Evolutionary conservation across 2,797 vertebrate species (phyloP).

Genomic region (Cichlasoma orientale): DNA sequence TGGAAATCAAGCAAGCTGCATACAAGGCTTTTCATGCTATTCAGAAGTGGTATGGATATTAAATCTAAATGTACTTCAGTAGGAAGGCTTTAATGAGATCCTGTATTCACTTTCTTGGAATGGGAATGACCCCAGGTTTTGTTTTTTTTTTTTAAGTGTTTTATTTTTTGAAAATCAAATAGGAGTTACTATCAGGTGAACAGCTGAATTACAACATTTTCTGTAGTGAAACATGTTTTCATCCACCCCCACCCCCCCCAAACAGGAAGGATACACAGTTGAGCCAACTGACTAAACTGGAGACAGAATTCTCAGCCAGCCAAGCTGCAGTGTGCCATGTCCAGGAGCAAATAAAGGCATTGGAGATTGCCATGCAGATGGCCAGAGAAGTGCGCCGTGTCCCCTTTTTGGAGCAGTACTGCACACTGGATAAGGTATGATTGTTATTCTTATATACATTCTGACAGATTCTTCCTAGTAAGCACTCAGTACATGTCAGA

Average conservation of each 20-base stretch:
- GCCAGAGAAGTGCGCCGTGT: slow-evolving; percentile 68
- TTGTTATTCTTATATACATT: background rate
- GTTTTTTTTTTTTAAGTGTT: background rate
- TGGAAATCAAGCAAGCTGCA: slow-evolving; percentile 63
- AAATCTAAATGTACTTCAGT: background rate
- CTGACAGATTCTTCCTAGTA: background rate
- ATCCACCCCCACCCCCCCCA: background rate
- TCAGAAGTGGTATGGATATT: slow-evolving; percentile 66
- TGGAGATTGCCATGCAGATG: slow-evolving; percentile 71
- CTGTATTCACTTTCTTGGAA: background rate
- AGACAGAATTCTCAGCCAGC: slow-evolving; percentile 46
- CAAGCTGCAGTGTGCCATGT: slow-evolving; percentile 37
- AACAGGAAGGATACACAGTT: slow-evolving; percentile 66
- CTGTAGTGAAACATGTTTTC: background rate
- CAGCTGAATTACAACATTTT: background rate
- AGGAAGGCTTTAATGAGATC: background rate
- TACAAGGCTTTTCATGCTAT: slow-evolving; percentile 52
- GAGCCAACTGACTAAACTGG: slow-evolving; percentile 51
- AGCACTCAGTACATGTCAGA: background rate
- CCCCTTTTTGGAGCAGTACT: slow-evolving; percentile 71
- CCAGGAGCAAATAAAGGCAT: slow-evolving; percentile 53
- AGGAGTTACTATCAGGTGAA: background rate
- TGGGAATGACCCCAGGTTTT: background rate
- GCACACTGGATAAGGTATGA: slow-evolving; percentile 67
- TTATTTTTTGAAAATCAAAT: background rate